Conservation (phyloP, 2,888 invertebrate genomes). For the Pristionchus mayeri region DNA sequence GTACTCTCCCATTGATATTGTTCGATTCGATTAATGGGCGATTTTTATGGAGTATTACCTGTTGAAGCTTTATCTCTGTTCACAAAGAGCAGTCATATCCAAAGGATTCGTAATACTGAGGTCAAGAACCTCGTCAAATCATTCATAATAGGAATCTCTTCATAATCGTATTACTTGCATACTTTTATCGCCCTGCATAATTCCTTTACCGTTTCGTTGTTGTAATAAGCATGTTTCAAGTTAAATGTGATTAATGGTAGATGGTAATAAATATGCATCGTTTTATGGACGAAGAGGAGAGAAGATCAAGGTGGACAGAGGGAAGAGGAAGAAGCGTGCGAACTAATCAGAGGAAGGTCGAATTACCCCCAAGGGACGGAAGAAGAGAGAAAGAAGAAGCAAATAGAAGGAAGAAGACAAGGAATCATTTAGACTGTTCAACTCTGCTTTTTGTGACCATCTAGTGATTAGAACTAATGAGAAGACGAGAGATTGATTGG, state of each 20-base stretch:
- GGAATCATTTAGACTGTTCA: slow-evolving; percentile 5
- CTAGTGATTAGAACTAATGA: neutral
- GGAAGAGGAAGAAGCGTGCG: slow-evolving; percentile 19
- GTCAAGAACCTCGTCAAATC: neutral
- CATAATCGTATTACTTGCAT: neutral
- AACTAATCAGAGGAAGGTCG: slow-evolving; percentile 26
- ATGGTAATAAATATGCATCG: slow-evolving; percentile 13
- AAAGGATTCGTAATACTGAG: slow-evolving; percentile 19
- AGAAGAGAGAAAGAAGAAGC: slow-evolving; percentile 4
- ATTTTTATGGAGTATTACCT: slow-evolving; percentile 8
- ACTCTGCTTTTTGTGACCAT: neutral
- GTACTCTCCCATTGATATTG: neutral
- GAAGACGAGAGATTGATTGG: neutral
- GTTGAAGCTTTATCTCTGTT: slow-evolving; percentile 6
- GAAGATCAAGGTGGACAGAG: neutral
- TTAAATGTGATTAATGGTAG: slow-evolving; percentile 5
- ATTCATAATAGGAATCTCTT: slow-evolving; percentile 2
- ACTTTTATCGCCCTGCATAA: too few relatives aligned
- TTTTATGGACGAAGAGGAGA: neutral
- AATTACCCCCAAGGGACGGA: slow-evolving; percentile 14
- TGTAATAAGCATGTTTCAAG: slow-evolving; percentile 12
- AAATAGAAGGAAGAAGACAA: slow-evolving; percentile 7
- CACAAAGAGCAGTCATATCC: slow-evolving; percentile 16
- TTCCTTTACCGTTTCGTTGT: neutral
- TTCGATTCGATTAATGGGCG: slow-evolving; percentile 7